Percentiles rank a stretch among this genome's conserved stretches.
Conservation (phyloP, 2,888 invertebrate genomes). For the Microchrysa polita region DNA sequence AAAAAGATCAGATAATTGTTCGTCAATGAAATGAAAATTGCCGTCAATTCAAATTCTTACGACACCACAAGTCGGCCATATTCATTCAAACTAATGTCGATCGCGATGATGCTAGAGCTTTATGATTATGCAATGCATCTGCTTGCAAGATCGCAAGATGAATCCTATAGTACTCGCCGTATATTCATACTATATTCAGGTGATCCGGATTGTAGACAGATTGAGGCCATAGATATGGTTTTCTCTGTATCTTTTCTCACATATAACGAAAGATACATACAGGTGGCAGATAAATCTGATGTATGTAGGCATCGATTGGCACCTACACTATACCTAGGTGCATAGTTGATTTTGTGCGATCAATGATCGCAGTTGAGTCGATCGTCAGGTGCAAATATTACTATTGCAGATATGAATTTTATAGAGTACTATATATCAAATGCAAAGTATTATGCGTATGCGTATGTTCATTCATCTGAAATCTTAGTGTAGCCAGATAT, state of each 20-base stretch:
- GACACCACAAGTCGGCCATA: neutral
- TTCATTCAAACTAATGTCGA: neutral
- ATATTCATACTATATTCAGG: no score
- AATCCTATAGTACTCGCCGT: no score
- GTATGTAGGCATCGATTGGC: neutral
- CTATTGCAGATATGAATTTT: neutral
- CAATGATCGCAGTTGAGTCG: neutral
- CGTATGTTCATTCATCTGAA: constrained; percentile 18
- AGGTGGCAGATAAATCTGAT: neutral
- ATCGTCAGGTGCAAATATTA: neutral
- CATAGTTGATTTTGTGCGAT: neutral
- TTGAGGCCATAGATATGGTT: constrained; percentile 10
- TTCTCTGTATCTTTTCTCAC: neutral
- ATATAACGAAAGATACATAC: neutral
- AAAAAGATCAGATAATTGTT: no score
- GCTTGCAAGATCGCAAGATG: constrained; percentile 4
- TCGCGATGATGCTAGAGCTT: neutral
- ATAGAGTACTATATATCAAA: neutral
- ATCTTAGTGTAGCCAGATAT: neutral
- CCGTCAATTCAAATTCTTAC: no score
- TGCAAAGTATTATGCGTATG: neutral
- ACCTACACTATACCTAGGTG: constrained; percentile 7
- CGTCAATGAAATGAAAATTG: no score
- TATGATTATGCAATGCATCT: constrained; percentile 1
- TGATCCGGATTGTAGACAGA: constrained; percentile 10